Evolutionary conservation across 2,888 invertebrate genomes (phyloP), one percentile per base, ranked within the genome.

Genomic region (Synanthedon andrenaeformis): DNA sequence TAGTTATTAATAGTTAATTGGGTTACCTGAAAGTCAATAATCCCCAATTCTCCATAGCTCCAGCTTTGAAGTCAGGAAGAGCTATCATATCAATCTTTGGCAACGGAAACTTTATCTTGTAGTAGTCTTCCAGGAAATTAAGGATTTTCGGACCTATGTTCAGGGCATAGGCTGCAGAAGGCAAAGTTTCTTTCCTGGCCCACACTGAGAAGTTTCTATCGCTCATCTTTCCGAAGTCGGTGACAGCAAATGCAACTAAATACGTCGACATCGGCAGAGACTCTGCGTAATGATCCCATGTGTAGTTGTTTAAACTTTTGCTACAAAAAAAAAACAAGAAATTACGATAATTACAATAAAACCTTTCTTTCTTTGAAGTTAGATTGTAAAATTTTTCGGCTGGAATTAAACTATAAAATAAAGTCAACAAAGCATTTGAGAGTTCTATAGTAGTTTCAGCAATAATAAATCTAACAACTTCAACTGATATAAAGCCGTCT

Each of bases 71-170:
- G 74, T 97, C 96, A 0, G 97, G 96, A 55, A 97, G 81, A 0
- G 96, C 97, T n/a, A 96, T 92, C 95, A 97, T 94, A 71, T 97
- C 97, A 57, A 94, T 91, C 80, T 96, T 96, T 0, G 93, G 91
- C 53, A 96, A 68, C 0, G 94, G 93, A 69, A 94, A 96, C 19
- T 91, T 82, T 42, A 94, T 91, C 60, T 91, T 90, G 69, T 96
- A 96, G 62, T 92, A 94, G 0, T 91, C 84, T 63, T 94, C 93
- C 53, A 93, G 89, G 62, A 91, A 92, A 45, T 88, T 86, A 0
- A 97, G 75, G 10, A 95, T 91, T 65, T 89, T 90, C 0, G 93
- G 92, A 0, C 95, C 96, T 5, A 95, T 90, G n/a, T 91, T 86
- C 5, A 94, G 72, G 0, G 96, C 94, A 62, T 93, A 94, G 1